These are phyloP conservation scores for Cynopterus brachyotis DNA, from an alignment of 2,113 vertebrate genomes.

Conservation along the genomic window DNA sequence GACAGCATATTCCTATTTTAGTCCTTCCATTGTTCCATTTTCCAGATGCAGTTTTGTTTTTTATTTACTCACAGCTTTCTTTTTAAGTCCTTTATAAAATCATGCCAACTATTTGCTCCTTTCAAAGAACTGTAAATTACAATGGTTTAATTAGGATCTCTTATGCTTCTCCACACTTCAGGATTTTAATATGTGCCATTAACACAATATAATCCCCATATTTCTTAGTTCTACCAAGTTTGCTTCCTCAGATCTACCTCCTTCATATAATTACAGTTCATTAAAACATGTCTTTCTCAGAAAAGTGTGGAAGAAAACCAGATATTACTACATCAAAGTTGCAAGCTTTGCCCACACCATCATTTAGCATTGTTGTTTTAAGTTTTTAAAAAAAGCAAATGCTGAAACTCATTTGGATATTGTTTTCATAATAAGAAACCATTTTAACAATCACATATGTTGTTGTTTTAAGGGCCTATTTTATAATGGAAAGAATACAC, in stretches of 20 bases:
- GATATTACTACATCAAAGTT: slow-evolving; percentile 62
- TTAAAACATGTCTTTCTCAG: slow-evolving; percentile 40
- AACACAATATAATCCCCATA: neutral
- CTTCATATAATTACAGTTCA: neutral
- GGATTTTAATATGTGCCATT: slow-evolving; percentile 49
- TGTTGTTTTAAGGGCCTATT: slow-evolving; percentile 70
- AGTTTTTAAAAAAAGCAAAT: slow-evolving; percentile 47
- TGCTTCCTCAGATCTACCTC: neutral
- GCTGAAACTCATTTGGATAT: slow-evolving; percentile 58
- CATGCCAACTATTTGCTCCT: slow-evolving; percentile 53
- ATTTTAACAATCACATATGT: slow-evolving; percentile 73
- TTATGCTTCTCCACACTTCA: slow-evolving; percentile 28
- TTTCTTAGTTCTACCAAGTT: slow-evolving; percentile 28
- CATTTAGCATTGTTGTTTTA: slow-evolving; percentile 42
- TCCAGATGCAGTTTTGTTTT: slow-evolving; percentile 68
- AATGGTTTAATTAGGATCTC: slow-evolving; percentile 60
- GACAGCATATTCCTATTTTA: slow-evolving; percentile 35
- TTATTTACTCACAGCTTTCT: slow-evolving; percentile 50
- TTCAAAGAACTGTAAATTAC: slow-evolving; percentile 52
- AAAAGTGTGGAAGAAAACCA: slow-evolving; percentile 38
- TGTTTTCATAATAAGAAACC: slow-evolving; percentile 58
- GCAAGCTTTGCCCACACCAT: neutral
- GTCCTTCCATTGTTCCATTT: slow-evolving; percentile 20
- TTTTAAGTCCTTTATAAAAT: slow-evolving; percentile 60
- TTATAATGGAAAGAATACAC: slow-evolving; percentile 66